These are phyloP conservation scores for Philopotamus ludificatus DNA, from an alignment of 1,140 invertebrate species.

Conservation along the genomic window DNA sequence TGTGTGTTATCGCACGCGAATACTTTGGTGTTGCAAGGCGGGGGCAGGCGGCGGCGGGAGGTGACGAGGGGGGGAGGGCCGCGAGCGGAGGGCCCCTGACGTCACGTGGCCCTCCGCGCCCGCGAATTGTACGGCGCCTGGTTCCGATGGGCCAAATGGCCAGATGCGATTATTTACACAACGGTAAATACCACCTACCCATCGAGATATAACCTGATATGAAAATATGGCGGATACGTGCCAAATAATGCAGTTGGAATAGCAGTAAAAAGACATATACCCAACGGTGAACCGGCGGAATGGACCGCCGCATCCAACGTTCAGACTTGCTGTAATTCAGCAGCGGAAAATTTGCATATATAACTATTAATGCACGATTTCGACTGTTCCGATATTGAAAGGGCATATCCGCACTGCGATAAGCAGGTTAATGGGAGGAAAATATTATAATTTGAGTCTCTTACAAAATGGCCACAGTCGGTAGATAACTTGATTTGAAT, in stretches of 20 bases:
- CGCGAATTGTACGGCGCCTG: not conserved
- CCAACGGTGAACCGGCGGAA: not conserved
- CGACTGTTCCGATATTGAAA: not conserved
- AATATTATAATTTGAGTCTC: not conserved
- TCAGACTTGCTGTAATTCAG: too few species aligned
- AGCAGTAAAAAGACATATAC: not conserved
- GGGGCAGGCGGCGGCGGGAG: not conserved
- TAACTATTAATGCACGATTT: not conserved
- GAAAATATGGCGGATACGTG: not conserved
- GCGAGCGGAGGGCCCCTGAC: too few species aligned
- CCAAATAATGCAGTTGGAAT: not conserved
- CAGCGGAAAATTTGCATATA: not conserved
- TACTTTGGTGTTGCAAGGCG: conserved; percentile 22
- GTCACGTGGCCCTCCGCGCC: not conserved
- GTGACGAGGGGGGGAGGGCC: not conserved
- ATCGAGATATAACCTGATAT: not conserved
- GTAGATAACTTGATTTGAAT: not conserved
- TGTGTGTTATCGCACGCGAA: conserved; percentile 26
- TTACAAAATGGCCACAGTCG: not conserved
- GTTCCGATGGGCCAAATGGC: not conserved
- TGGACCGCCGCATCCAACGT: too few species aligned
- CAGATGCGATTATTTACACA: not conserved
- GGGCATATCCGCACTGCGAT: too few species aligned
- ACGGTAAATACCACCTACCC: not conserved
- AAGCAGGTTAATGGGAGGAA: too few species aligned